Evolutionary conservation across 2,113 vertebrate species (phyloP).

Genomic region (Seriola dumerili): DNA sequence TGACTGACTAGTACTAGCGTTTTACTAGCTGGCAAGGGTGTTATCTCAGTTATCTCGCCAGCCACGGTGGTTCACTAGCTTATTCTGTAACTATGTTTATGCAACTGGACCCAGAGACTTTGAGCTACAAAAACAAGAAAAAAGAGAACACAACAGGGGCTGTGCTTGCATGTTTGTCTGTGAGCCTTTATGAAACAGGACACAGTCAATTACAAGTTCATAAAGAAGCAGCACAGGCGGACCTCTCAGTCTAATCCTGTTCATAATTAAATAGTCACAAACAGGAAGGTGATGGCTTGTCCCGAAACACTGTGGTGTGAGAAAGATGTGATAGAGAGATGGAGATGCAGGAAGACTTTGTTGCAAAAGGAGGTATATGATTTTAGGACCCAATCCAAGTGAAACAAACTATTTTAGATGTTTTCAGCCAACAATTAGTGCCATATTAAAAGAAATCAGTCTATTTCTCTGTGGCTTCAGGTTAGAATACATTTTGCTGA

Average conservation of each 20-base stretch:
- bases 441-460: not conserved
- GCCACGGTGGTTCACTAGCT: not conserved
- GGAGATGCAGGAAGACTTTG: not conserved
- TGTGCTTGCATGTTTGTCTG: not conserved
- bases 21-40: too few relatives aligned
- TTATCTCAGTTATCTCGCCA: too few relatives aligned
- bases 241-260: slow-evolving; percentile 51
- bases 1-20: not conserved
- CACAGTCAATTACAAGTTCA: slow-evolving; percentile 73
- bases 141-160: not conserved
- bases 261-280: slow-evolving; percentile 68
- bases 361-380: not conserved
- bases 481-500: not conserved
- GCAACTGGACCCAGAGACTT: slow-evolving; percentile 6
- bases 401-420: not conserved
- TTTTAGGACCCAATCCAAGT: not conserved
- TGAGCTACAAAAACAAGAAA: not conserved
- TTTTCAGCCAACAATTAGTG: not conserved
- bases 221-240: slow-evolving; percentile 52
- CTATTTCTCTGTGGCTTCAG: not conserved
- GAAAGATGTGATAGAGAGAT: slow-evolving; percentile 2
- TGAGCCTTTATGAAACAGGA: slow-evolving; percentile 44
- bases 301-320: slow-evolving; percentile 1
- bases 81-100: slow-evolving; percentile 23
- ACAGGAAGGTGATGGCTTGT: slow-evolving; percentile 56